These are phyloP conservation scores for Drosophila aldrichi DNA, from an alignment of 2,888 invertebrate genomes.

Conservation along the genomic window DNA sequence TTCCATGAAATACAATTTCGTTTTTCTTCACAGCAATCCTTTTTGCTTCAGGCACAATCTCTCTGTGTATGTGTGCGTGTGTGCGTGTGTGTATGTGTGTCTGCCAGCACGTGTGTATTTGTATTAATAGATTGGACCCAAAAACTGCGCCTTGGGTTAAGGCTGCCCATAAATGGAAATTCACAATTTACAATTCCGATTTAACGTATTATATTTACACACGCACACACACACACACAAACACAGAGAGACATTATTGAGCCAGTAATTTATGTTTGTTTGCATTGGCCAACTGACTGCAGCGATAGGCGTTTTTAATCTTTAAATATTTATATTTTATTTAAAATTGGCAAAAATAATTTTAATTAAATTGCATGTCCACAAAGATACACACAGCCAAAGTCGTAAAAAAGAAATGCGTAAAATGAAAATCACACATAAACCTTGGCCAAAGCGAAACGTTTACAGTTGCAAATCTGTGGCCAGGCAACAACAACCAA, in stretches of 20 bases:
- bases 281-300: conserved; percentile 12
- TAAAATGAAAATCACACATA: background rate
- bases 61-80: conserved; percentile 5
- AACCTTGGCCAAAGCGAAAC: conserved; percentile 2
- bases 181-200: conserved; percentile 68
- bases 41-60: conserved; percentile 25
- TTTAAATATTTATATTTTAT: conserved; percentile 27
- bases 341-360: conserved; percentile 26
- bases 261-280: conserved; percentile 59
- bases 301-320: conserved; percentile 23
- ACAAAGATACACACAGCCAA: background rate
- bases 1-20: conserved; percentile 64
- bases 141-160: conserved; percentile 25
- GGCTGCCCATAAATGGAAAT: conserved; percentile 49
- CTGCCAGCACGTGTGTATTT: conserved; percentile 40
- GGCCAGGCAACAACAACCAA: background rate
- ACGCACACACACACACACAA: conserved; percentile 19
- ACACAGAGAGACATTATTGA: conserved; percentile 10
- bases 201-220: conserved; percentile 58
- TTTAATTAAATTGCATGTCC: conserved; percentile 23
- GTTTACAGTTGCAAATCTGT: background rate
- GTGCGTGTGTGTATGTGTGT: conserved; percentile 26
- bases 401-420: conserved; percentile 1
- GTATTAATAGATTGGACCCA: conserved; percentile 60
- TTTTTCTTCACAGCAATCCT: conserved; percentile 36